These are phyloP conservation scores for Podarcis siculus DNA, from an alignment of 2,797 vertebrate genomes.

Conservation along the genomic window DNA sequence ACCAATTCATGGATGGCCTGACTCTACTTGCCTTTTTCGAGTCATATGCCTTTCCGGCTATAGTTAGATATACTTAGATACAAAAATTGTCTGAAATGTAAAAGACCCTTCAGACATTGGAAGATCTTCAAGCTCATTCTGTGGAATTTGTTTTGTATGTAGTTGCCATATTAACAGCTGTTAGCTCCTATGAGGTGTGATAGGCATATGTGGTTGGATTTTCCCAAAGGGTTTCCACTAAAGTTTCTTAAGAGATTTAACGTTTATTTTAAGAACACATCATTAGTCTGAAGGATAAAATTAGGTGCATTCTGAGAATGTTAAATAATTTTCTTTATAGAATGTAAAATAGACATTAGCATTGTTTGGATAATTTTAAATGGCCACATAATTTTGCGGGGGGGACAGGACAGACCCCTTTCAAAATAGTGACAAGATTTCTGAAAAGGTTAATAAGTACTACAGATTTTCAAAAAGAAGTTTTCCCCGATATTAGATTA, in stretches of 20 bases:
- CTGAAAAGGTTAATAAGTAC: neutral
- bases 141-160: slow-evolving; percentile 53
- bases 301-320: slow-evolving; percentile 48
- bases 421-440: neutral
- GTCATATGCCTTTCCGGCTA: slow-evolving; percentile 19
- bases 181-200: slow-evolving; percentile 51
- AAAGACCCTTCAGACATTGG: slow-evolving; percentile 46
- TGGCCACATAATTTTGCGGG: no score
- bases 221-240: slow-evolving; percentile 60
- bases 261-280: slow-evolving; percentile 45
- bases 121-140: slow-evolving; percentile 56
- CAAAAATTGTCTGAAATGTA: slow-evolving; percentile 44
- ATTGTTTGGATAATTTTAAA: neutral
- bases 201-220: slow-evolving; percentile 57
- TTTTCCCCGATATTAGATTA: neutral
- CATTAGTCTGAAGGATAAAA: slow-evolving; percentile 37
- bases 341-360: neutral
- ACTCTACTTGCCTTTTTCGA: slow-evolving; percentile 46
- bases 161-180: slow-evolving; percentile 56
- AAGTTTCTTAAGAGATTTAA: slow-evolving; percentile 38
- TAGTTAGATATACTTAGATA: slow-evolving; percentile 20
- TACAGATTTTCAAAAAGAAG: neutral
- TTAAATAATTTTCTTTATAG: slow-evolving; percentile 17
- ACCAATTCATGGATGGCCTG: slow-evolving; percentile 39
- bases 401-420: no score